A percentile compares a stretch with the other conserved stretches of the same genome.
Conservation (phyloP, 2,797 vertebrate species). For the Antennarius maculatus region DNA sequence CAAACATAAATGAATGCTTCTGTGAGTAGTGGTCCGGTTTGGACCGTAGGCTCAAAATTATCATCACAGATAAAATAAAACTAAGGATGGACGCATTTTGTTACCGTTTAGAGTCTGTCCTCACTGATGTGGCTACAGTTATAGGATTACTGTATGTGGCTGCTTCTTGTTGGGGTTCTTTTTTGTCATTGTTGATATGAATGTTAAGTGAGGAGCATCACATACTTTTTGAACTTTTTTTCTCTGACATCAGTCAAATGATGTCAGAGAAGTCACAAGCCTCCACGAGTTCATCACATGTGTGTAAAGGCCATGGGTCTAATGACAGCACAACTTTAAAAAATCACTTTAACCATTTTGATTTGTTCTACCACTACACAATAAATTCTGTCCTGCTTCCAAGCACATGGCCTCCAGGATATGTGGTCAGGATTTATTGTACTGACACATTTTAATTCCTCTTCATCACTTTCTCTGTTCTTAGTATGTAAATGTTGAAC, state of each 20-base stretch:
- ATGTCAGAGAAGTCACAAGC: slow-evolving; percentile 4
- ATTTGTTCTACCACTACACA: neutral
- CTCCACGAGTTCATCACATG: neutral
- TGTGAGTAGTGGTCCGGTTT: neutral
- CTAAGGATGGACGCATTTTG: slow-evolving; percentile 4
- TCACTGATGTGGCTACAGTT: slow-evolving; percentile 14
- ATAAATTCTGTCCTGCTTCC: too few species aligned
- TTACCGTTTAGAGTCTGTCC: slow-evolving; percentile 22
- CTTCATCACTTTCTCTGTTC: slow-evolving; percentile 21
- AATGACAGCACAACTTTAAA: neutral
- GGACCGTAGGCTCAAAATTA: slow-evolving; percentile 10
- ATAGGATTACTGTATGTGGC: slow-evolving; percentile 1
- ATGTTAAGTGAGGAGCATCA: slow-evolving; percentile 3
- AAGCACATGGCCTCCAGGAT: too few species aligned
- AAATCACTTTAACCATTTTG: neutral
- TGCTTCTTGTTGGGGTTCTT: neutral
- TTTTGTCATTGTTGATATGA: slow-evolving; percentile 4
- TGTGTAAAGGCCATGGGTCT: slow-evolving; percentile 5
- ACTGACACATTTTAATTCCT: slow-evolving; percentile 3
- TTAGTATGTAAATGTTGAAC: slow-evolving; percentile 21
- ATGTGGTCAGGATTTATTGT: neutral
- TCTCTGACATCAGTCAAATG: neutral
- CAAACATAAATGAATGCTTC: neutral
- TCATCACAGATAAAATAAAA: slow-evolving; percentile 7
- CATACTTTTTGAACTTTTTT: neutral